Evolutionary conservation across 2,888 invertebrate genomes (phyloP).

Genomic region (Trichacis sp.): DNA sequence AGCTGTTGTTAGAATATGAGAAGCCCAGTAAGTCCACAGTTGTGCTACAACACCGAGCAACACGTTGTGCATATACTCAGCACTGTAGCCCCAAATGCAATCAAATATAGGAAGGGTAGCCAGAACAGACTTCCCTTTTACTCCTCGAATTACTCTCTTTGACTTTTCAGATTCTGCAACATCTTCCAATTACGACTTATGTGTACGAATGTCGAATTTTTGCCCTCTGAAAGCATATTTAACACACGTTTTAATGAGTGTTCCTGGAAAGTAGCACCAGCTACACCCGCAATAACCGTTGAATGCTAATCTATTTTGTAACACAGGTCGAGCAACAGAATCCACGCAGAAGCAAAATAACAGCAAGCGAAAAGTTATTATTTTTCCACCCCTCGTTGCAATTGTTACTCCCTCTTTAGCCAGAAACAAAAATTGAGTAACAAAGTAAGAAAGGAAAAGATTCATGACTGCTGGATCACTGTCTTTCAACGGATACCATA

Average conservation of each 20-base stretch:
- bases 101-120: conserved; percentile 18
- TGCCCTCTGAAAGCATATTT: conserved; percentile 7
- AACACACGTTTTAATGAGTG: background rate
- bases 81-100: conserved; percentile 23
- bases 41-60: conserved; percentile 25
- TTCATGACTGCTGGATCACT: conserved; percentile 12
- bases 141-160: conserved; percentile 15
- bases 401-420: background rate
- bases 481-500: conserved; percentile 13
- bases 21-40: conserved; percentile 19
- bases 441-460: conserved; percentile 16
- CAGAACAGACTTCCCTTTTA: conserved; percentile 20
- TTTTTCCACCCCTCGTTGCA: background rate
- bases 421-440: too few species aligned
- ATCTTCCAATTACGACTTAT: too few species aligned
- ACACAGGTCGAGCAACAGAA: conserved; percentile 17
- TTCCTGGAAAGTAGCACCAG: conserved; percentile 14
- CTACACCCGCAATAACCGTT: conserved; percentile 13
- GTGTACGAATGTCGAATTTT: too few species aligned
- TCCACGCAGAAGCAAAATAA: conserved; percentile 4
- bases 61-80: conserved; percentile 30
- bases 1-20: conserved; percentile 5
- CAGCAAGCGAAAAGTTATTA: conserved; percentile 3
- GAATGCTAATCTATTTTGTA: conserved; percentile 14
- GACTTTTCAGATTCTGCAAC: background rate